Conservation (phyloP, 1,140 invertebrate species). For the Drosophila persimilis region DNA sequence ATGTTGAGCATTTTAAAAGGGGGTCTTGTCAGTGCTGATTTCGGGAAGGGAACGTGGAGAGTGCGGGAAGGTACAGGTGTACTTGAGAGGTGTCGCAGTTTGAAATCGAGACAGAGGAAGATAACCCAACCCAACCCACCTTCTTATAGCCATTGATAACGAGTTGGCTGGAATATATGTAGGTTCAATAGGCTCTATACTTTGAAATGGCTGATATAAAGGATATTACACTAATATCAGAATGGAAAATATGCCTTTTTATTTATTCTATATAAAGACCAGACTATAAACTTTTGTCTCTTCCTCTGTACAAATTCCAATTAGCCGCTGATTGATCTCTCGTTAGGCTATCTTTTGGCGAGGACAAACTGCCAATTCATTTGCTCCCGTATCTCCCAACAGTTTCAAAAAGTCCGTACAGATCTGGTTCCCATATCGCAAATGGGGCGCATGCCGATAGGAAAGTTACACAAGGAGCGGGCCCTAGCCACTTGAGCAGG, state of each 20-base stretch:
- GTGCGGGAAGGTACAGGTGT: neutral
- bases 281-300: too few relatives aligned
- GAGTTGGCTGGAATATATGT: neutral
- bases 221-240: too few relatives aligned
- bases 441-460: conserved; percentile 38
- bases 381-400: conserved; percentile 11
- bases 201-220: neutral
- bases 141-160: conserved; percentile 2
- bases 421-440: conserved; percentile 43
- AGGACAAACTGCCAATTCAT: conserved; percentile 14
- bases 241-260: too few relatives aligned
- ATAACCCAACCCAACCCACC: neutral
- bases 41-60: neutral
- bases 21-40: neutral
- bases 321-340: conserved; percentile 7
- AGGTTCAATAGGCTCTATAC: too few relatives aligned
- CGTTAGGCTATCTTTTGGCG: conserved; percentile 15
- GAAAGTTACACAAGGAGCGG: conserved; percentile 30
- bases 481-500: conserved; percentile 36
- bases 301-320: conserved; percentile 5
- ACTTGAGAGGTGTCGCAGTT: conserved; percentile 9
- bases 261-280: too few relatives aligned
- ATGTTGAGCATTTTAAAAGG: conserved; percentile 45
- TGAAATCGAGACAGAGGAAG: neutral
- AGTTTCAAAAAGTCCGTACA: conserved; percentile 17